Evolutionary conservation across 2,888 invertebrate genomes (phyloP).

Genomic region (Diadromus collaris): DNA sequence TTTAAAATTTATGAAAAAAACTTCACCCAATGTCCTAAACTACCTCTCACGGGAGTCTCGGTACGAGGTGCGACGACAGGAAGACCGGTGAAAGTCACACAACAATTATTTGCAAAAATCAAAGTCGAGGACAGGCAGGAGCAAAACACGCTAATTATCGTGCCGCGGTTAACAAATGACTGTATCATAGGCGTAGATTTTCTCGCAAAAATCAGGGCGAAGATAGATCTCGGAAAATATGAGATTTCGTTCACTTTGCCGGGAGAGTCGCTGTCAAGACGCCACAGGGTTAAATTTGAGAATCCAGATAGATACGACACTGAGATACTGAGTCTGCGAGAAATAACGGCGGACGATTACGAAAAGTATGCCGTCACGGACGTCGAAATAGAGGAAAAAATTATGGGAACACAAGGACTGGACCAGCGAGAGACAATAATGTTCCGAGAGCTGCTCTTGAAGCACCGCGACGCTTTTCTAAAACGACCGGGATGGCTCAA

Average conservation of each 20-base stretch:
- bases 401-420: background rate
- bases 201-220: background rate
- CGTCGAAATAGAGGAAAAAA: background rate
- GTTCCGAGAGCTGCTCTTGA: background rate
- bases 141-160: background rate
- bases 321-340: background rate
- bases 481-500: conserved; percentile 1
- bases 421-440: background rate
- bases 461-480: background rate
- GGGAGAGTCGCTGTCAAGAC: background rate
- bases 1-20: background rate
- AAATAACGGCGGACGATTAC: background rate
- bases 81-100: background rate
- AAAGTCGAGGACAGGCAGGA: background rate
- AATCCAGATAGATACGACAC: background rate
- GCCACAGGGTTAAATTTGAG: background rate
- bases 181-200: conserved; percentile 6
- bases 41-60: background rate
- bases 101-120: background rate
- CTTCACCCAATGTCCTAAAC: background rate
- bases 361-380: background rate
- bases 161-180: background rate
- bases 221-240: background rate
- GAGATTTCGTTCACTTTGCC: background rate
- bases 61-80: conserved; percentile 1